phyloP scores from a whole-genome alignment of 2,888 invertebrate genomes.

The Odontothrips loti region DNA sequence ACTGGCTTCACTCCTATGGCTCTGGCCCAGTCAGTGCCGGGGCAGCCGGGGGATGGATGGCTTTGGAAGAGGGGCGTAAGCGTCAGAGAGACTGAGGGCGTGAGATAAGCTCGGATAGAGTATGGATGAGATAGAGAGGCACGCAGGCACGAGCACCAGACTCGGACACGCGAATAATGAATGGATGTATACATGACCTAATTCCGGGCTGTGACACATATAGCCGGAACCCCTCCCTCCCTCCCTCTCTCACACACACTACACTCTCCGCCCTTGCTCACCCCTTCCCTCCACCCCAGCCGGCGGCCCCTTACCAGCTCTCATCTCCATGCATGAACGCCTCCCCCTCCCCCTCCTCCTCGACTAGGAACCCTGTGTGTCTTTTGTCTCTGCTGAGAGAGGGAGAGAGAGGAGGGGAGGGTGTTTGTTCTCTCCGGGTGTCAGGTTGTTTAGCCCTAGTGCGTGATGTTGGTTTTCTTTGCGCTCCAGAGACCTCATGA shows the following conservation, averaged over 20 bases:
- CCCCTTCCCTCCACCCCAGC: background rate
- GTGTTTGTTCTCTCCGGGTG: background rate
- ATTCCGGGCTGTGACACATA: constrained; percentile 6
- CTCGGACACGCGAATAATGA: constrained; percentile 11
- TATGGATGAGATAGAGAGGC: background rate
- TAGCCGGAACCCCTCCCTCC: background rate
- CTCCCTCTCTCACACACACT: background rate
- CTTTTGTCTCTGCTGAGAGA: too few relatives aligned
- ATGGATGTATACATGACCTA: constrained; percentile 8
- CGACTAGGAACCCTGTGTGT: too few relatives aligned
- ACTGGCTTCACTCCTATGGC: too few relatives aligned
- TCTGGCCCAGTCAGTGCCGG: too few relatives aligned
- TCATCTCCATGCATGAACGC: too few relatives aligned
- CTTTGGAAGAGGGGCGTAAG: too few relatives aligned
- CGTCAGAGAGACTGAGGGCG: too few relatives aligned
- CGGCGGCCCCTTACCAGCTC: background rate
- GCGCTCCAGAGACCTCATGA: constrained; percentile 13
- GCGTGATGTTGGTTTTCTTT: constrained; percentile 14
- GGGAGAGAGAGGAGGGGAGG: too few relatives aligned
- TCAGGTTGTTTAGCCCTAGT: constrained; percentile 4
- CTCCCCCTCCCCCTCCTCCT: too few relatives aligned
- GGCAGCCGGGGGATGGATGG: too few relatives aligned
- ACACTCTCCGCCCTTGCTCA: background rate
- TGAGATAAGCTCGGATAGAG: too few relatives aligned
- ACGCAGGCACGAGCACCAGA: too few relatives aligned